Percentiles rank a stretch among this genome's conserved stretches.
Evolutionary conservation across 2,113 vertebrate genomes (phyloP).

Genomic region (Osmerus mordax): DNA sequence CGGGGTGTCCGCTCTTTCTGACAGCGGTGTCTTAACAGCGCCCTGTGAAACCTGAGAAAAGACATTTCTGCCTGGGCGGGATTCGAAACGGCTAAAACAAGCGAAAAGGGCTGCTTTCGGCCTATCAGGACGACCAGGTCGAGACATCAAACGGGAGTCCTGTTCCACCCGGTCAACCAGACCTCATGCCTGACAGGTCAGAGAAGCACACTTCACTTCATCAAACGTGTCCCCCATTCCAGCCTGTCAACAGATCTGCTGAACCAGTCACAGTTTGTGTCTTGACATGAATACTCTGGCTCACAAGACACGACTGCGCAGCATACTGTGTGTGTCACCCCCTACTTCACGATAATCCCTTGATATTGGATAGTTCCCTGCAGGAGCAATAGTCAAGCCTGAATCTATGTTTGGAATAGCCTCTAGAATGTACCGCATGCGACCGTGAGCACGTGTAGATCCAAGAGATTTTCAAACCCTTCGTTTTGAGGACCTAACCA

Average conservation of each 20-base stretch:
- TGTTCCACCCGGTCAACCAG: slow-evolving; percentile 13
- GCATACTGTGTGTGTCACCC: slow-evolving; percentile 22
- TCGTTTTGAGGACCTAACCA: not conserved
- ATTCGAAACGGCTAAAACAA: slow-evolving; percentile 50
- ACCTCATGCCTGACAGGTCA: slow-evolving; percentile 50
- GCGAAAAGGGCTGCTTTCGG: slow-evolving; percentile 49
- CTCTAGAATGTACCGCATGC: not conserved
- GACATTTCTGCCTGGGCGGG: slow-evolving; percentile 54
- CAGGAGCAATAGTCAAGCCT: slow-evolving; percentile 26
- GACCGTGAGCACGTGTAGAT: not conserved
- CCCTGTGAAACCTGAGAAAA: slow-evolving; percentile 56
- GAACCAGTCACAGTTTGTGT: slow-evolving; percentile 28
- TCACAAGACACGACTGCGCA: slow-evolving; percentile 21
- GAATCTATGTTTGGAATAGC: slow-evolving; percentile 12
- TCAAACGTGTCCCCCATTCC: slow-evolving; percentile 43
- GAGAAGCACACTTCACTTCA: slow-evolving; percentile 34
- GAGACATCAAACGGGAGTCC: slow-evolving; percentile 44
- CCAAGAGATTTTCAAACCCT: not conserved
- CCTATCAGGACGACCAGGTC: slow-evolving; percentile 18
- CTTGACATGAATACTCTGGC: slow-evolving; percentile 36
- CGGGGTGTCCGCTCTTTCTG: slow-evolving; percentile 35
- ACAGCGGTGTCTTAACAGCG: slow-evolving; percentile 54
- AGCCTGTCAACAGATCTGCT: slow-evolving; percentile 48
- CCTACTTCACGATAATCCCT: slow-evolving; percentile 30
- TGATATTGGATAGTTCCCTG: slow-evolving; percentile 30